Conservation (phyloP, 2,888 invertebrate genomes). For the Anoncus sp. region DNA sequence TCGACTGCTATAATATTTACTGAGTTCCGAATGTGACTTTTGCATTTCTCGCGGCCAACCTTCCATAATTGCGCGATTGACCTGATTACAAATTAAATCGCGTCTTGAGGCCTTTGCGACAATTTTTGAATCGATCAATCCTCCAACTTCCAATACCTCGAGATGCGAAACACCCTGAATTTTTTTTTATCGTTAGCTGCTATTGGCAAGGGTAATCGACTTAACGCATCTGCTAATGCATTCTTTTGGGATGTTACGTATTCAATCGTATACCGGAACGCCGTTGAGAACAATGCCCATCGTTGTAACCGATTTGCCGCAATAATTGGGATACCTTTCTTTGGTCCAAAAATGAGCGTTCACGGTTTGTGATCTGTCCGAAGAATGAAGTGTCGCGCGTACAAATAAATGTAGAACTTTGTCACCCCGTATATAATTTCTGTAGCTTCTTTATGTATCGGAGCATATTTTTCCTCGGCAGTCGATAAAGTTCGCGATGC, state of each 20-base stretch:
- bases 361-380: slow-evolving; percentile 32
- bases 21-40: slow-evolving; percentile 2
- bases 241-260: slow-evolving; percentile 14
- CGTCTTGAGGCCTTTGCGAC: slow-evolving; percentile 26
- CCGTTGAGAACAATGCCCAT: slow-evolving; percentile 11
- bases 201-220: slow-evolving; percentile 14
- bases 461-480: slow-evolving; percentile 33
- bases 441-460: slow-evolving; percentile 18
- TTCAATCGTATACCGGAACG: slow-evolving; percentile 23
- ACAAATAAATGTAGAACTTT: slow-evolving; percentile 33
- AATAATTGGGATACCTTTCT: slow-evolving; percentile 17
- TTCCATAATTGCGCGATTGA: slow-evolving; percentile 4
- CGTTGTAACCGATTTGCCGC: slow-evolving; percentile 17
- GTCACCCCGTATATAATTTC: slow-evolving; percentile 36
- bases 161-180: slow-evolving; percentile 19
- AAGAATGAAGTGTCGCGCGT: slow-evolving; percentile 21
- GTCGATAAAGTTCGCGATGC: slow-evolving; percentile 27
- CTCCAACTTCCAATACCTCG: slow-evolving; percentile 18
- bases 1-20: slow-evolving; percentile 18
- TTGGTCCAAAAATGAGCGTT: slow-evolving; percentile 19
- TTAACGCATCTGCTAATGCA: slow-evolving; percentile 12
- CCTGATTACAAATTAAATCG: slow-evolving; percentile 1
- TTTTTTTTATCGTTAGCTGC: slow-evolving; percentile 8
- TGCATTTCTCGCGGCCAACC: slow-evolving; percentile 14
- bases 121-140: slow-evolving; percentile 9